These are phyloP conservation scores for Troilus luridus DNA, from an alignment of 2,888 invertebrate species.

Conservation along the genomic window DNA sequence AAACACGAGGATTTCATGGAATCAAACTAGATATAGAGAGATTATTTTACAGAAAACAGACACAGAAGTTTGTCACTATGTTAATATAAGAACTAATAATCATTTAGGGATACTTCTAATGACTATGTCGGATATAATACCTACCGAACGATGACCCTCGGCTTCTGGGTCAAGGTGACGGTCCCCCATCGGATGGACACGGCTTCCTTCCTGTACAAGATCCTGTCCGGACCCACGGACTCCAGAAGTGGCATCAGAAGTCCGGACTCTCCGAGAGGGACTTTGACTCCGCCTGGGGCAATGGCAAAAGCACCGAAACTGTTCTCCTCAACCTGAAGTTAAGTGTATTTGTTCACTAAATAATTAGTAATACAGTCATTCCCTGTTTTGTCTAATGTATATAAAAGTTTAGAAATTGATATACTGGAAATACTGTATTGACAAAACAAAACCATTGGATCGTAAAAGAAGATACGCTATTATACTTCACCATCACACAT, in stretches of 20 bases:
- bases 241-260: conserved; percentile 57
- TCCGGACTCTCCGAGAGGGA: conserved; percentile 60
- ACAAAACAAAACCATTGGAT: not conserved
- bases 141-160: conserved; percentile 58
- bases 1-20: too few relatives aligned
- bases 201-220: conserved; percentile 59
- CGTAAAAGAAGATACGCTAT: not conserved
- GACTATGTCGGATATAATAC: not conserved
- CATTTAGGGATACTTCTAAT: not conserved
- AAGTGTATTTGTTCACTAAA: not conserved
- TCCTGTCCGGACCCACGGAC: conserved; percentile 53
- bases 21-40: too few relatives aligned
- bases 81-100: not conserved
- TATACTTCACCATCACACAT: too few relatives aligned
- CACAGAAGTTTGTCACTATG: too few relatives aligned
- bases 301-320: conserved; percentile 57
- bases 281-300: conserved; percentile 56
- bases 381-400: not conserved
- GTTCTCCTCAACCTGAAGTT: conserved; percentile 30
- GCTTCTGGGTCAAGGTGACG: conserved; percentile 59
- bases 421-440: not conserved
- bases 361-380: not conserved
- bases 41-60: too few relatives aligned
- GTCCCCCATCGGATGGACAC: conserved; percentile 62
- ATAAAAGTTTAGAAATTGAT: not conserved